Percentiles rank a stretch among this genome's conserved stretches.
Evolutionary conservation across 2,113 vertebrate species (phyloP).

Genomic region (Cyprinodon tularosa): DNA sequence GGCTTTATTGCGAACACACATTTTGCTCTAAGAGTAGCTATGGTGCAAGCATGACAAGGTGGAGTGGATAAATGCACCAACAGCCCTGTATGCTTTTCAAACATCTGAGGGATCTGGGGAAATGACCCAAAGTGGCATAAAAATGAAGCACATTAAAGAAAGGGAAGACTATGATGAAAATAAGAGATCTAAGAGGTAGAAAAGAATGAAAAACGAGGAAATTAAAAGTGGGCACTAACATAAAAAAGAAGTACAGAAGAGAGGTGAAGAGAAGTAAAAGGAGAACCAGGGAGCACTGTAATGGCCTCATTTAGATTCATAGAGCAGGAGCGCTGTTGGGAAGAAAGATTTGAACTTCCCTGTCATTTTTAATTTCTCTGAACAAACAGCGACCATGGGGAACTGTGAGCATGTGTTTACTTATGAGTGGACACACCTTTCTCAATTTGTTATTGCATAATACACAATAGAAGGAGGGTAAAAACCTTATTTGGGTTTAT

Average conservation of each 20-base stretch:
- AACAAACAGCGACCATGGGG: background rate
- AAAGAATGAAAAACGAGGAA: conserved; percentile 4
- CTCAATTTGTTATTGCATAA: background rate
- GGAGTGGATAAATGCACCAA: background rate
- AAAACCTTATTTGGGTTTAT: background rate
- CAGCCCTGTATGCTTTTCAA: conserved; percentile 18
- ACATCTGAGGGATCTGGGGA: conserved; percentile 10
- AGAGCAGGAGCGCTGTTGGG: conserved; percentile 11
- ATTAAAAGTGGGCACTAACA: background rate
- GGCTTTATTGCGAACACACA: background rate
- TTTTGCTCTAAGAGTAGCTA: background rate
- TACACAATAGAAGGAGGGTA: background rate
- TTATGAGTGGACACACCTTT: background rate
- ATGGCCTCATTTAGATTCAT: conserved; percentile 46
- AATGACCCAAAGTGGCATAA: conserved; percentile 12
- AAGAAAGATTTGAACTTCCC: conserved; percentile 11
- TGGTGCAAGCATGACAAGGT: background rate
- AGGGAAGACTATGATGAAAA: background rate
- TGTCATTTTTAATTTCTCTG: conserved; percentile 22
- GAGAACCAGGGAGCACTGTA: conserved; percentile 11
- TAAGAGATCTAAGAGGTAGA: background rate
- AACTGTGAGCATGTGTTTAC: background rate
- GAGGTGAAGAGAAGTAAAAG: background rate
- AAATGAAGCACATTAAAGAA: conserved; percentile 5
- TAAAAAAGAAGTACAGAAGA: background rate